Evolutionary conservation across 1,140 invertebrate genomes (phyloP).

Genomic region (Ptiloglossa arizonensis): DNA sequence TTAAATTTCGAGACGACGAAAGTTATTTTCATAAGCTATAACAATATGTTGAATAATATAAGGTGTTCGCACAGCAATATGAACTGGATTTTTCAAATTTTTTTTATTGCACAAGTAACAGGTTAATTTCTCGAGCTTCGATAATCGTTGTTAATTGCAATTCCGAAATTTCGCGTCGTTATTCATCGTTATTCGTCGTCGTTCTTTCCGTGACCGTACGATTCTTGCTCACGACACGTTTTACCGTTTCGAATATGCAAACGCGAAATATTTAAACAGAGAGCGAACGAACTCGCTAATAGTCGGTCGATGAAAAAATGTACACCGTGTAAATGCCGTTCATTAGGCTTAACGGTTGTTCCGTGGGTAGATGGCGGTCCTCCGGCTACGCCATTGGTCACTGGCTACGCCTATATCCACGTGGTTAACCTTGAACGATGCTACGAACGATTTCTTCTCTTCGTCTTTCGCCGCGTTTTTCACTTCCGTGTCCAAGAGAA

Average conservation of each 20-base stretch:
- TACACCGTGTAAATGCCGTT: constrained; percentile 30
- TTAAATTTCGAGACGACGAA: too few species aligned
- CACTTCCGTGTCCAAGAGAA: constrained; percentile 50
- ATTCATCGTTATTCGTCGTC: too few species aligned
- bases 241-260: constrained; percentile 11
- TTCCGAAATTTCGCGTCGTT: too few species aligned
- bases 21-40: too few species aligned
- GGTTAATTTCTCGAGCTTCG: too few species aligned
- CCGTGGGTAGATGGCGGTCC: constrained; percentile 1
- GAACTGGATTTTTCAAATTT: too few species aligned
- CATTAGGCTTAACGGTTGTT: constrained; percentile 39
- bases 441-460: constrained; percentile 56
- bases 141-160: too few species aligned
- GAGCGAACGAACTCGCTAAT: neutral
- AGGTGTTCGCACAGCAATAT: too few species aligned
- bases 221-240: neutral
- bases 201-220: neutral
- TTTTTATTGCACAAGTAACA: too few species aligned
- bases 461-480: constrained; percentile 53
- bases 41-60: too few species aligned
- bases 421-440: constrained; percentile 63
- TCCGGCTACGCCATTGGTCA: constrained; percentile 48
- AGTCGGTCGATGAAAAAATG: neutral
- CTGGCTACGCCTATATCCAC: constrained; percentile 48
- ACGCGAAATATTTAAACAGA: neutral